Base-by-base conservation (phyloP, 1,140 invertebrate species). In the Sogatella furcifera region DNA sequence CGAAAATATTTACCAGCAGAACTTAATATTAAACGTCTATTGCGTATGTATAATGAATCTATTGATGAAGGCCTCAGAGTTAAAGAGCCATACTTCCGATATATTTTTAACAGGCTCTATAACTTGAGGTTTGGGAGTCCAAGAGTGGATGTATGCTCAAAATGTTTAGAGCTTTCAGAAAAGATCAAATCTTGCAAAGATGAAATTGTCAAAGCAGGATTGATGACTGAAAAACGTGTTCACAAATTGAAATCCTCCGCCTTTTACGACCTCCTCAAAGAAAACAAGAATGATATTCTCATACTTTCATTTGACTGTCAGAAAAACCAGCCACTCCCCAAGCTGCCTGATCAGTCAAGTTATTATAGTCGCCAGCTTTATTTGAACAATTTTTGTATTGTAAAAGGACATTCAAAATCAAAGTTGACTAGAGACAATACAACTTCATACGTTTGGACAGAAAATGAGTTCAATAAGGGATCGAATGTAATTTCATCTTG, bases 291-390 rank as follows among this genome's bases (percentile, higher is more conserved):
- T 13, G 54, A 62, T 22, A 15, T 67, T 22, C 49, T 62, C 10
- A 67, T 60, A 24, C 62, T 74, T 24, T 67, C 63, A 15, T 74
- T 70, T 65, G 72, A 74, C 59, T 74, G 68, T 43, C 68, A 74
- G 64, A 74, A 74, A 69, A 73, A 73, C 62, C 55, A 63, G 43
- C 43, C 62, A 15, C 43, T 71, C 14, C 69, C 69, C 6, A 68
- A 69, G 67, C 38, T 70, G 9, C 62, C 65, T 52, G 66, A 69
- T 62, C 70, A 70, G 41, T 22, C 57, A 21, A 63, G 68, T 1
- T 74, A 74, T 60, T 74, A 73, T 65, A 62, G 43, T 9, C 54
- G 69, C 17, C 69, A 74, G 60, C 11, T 72, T 9, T 73, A 73
- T 59, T 63, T 67, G 15, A 68, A 72, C 53, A 73, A 73, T 62